Conservation (phyloP, 2,888 invertebrate genomes). For the Cremastinae sp. region DNA sequence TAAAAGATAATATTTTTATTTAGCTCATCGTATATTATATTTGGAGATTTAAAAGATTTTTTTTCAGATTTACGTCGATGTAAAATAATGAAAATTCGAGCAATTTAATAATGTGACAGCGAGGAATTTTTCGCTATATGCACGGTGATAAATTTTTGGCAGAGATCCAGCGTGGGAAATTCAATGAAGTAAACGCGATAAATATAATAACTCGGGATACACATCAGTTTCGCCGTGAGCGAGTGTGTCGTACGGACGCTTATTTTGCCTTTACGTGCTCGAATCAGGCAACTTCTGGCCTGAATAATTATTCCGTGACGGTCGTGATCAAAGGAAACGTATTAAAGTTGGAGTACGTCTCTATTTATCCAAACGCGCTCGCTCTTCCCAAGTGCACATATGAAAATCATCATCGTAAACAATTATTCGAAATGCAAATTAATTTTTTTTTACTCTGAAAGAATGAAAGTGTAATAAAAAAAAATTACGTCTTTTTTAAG, state of each 20-base stretch:
- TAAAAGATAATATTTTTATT: too few relatives aligned
- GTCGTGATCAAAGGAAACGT: constrained; percentile 55
- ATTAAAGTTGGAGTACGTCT: constrained; percentile 46
- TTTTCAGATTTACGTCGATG: neutral
- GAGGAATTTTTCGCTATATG: constrained; percentile 26
- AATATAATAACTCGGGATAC: constrained; percentile 40
- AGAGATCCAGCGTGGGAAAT: constrained; percentile 49
- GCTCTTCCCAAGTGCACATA: neutral
- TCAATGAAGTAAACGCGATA: constrained; percentile 51
- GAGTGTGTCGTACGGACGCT: constrained; percentile 5
- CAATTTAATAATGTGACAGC: constrained; percentile 20
- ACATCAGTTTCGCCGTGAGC: neutral
- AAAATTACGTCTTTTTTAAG: too few relatives aligned
- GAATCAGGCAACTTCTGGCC: constrained; percentile 14
- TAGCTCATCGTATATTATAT: too few relatives aligned
- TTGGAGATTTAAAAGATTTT: neutral
- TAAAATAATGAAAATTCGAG: neutral
- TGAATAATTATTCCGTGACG: constrained; percentile 50
- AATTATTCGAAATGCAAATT: neutral
- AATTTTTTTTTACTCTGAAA: neutral
- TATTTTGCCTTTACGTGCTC: constrained; percentile 5
- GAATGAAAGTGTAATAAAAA: neutral
- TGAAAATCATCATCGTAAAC: constrained; percentile 14
- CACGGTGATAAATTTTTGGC: constrained; percentile 39
- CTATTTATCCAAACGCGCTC: constrained; percentile 27